Evolutionary conservation across 2,113 vertebrate species (phyloP).

Genomic region (Pseudonaja textilis): DNA sequence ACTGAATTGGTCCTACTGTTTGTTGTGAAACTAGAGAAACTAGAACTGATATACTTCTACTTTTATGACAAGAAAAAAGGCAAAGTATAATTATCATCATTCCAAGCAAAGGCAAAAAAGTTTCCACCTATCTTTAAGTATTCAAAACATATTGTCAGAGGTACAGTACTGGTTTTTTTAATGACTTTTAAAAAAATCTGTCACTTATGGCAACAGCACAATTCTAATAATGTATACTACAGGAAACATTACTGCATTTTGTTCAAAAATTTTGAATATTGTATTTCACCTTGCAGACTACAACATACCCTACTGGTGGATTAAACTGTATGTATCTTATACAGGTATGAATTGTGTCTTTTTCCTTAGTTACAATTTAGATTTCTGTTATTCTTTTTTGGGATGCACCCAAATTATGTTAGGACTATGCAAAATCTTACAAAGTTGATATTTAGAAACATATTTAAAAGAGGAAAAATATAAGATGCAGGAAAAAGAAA

Average conservation of each 20-base stretch:
- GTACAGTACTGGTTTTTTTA: neutral
- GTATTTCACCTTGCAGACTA: neutral
- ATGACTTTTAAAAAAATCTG: neutral
- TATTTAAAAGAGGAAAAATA: constrained; percentile 23
- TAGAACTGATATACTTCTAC: neutral
- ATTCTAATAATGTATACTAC: neutral
- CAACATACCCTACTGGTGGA: neutral
- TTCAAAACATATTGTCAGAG: neutral
- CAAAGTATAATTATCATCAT: neutral
- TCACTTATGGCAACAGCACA: neutral
- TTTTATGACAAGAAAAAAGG: neutral
- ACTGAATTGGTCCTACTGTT: neutral
- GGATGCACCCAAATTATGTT: neutral
- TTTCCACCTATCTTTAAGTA: neutral
- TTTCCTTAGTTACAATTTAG: neutral
- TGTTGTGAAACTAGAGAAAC: neutral
- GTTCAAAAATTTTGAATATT: neutral
- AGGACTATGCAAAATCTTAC: neutral
- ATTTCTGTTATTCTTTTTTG: neutral
- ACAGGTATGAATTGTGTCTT: neutral
- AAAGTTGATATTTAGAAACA: neutral
- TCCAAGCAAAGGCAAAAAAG: neutral
- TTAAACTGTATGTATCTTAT: neutral
- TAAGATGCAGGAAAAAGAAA: neutral
- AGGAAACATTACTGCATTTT: neutral